Evolutionary conservation across 2,113 vertebrate genomes (phyloP), one percentile per base, ranked within the genome.

Genomic region (Saimiri boliviensis): DNA sequence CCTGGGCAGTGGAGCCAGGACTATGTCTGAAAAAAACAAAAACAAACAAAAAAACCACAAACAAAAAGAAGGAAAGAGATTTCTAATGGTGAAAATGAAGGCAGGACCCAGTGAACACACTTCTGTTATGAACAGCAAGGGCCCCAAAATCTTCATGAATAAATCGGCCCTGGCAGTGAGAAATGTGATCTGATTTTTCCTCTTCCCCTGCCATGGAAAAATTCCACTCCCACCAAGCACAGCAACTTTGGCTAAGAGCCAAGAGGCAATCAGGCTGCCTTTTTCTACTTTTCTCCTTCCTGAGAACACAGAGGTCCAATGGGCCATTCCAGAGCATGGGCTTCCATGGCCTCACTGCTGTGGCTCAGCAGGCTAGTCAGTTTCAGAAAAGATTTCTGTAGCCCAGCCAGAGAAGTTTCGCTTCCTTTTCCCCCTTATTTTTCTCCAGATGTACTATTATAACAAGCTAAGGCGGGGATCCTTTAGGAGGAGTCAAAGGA

Each of bases 141-240:
- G 79, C 93, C 91, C 68, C 27, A n/a, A 86, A 83, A 93, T 89
- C 93, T 93, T 97, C 95, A 93, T 93, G 97, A 93, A 77, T 66
- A 96, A 97, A 97, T 93, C 95, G 25, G n/a, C 93, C 94, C 92
- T 95, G 95, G 73, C 89, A 71, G 89, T 86, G 96, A 95, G 95
- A 97, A 97, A 97, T 89, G 42, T 94, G 94, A 97, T 93, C 89
- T 93, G 89, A 89, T 91, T 94, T 97, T 98, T 97, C 97, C 97
- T 97, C 80, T 98, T 97, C 95, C 96, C 94, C 54, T 97, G 96
- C 97, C 95, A 94, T 93, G 95, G 96, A 97, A 97, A 97, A 96
- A 94, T 96, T 97, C 97, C 96, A 86, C 91, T 96, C 93, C 91
- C 76, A 89, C 73, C 8, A 13, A 60, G 2, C 84, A 73, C 86